These are phyloP conservation scores for Phymanthus crucifer DNA, from an alignment of 92 coral and sea anemone species.

Conservation along the genomic window DNA sequence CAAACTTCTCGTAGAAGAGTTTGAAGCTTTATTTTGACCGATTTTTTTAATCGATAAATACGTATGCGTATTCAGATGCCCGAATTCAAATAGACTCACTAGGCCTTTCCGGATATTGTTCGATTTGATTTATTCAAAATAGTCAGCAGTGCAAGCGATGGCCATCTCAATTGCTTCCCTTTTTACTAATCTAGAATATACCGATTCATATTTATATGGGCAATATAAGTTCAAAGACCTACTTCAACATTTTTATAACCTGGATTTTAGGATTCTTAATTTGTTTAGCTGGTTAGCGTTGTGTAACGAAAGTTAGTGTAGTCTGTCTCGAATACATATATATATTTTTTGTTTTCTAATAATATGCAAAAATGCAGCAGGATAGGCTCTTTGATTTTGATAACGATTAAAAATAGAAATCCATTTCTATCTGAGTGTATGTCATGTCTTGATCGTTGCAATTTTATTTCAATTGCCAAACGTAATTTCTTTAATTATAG, in stretches of 20 bases:
- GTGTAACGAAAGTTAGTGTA: not conserved
- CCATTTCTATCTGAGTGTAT: not conserved
- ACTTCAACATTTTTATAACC: not conserved
- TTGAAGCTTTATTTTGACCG: not conserved
- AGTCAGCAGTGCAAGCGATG: slow-evolving; percentile 1
- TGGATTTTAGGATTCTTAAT: not conserved
- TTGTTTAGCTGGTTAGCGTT: not conserved
- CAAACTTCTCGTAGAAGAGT: not conserved
- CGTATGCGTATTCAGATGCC: slow-evolving; percentile 32
- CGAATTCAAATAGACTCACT: slow-evolving; percentile 13
- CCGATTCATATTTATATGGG: not conserved
- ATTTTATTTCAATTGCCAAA: not conserved
- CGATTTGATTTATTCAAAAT: slow-evolving; percentile 28
- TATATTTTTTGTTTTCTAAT: not conserved
- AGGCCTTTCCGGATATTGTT: slow-evolving; percentile 28
- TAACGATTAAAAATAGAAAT: not conserved
- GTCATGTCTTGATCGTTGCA: not conserved
- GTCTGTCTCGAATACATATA: not conserved
- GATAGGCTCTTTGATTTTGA: not conserved
- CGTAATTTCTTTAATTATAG: not conserved
- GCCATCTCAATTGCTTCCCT: slow-evolving; percentile 6
- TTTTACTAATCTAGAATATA: not conserved
- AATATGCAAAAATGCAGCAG: slow-evolving; percentile 11
- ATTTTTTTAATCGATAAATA: slow-evolving; percentile 7
- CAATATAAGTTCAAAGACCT: not conserved